Conservation (phyloP, 2,888 invertebrate genomes). For the Trachelus stipa region DNA sequence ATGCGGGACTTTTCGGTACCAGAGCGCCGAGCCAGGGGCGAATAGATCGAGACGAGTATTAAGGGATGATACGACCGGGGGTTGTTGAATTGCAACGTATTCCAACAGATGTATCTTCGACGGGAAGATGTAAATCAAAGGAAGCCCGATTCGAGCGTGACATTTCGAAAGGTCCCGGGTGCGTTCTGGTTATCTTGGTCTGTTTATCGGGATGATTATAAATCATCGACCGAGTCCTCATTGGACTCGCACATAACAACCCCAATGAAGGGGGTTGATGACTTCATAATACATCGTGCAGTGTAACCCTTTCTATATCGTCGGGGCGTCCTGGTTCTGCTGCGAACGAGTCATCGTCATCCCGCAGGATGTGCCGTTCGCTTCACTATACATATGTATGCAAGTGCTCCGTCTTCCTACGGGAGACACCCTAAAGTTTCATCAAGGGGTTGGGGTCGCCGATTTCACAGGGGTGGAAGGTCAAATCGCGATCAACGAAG, state of each 20-base stretch:
- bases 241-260: constrained; percentile 42
- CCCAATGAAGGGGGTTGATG: constrained; percentile 54
- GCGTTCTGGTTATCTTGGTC: constrained; percentile 45
- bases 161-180: not conserved
- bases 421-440: not conserved
- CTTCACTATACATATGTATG: not conserved
- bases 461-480: constrained; percentile 12
- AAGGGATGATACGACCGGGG: not conserved
- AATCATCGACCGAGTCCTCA: constrained; percentile 50
- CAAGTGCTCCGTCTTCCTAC: not conserved
- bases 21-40: not conserved
- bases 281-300: constrained; percentile 52
- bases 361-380: not conserved
- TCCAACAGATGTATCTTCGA: constrained; percentile 26
- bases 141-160: not conserved
- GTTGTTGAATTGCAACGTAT: not conserved
- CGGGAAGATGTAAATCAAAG: constrained; percentile 24
- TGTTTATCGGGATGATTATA: constrained; percentile 60
- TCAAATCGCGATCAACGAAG: not conserved
- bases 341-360: constrained; percentile 6
- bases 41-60: not conserved
- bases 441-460: not conserved
- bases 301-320: constrained; percentile 44
- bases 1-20: not conserved
- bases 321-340: constrained; percentile 3